Conservation (phyloP, 2,113 vertebrate genomes). For the Sminthopsis crassicaudata region DNA sequence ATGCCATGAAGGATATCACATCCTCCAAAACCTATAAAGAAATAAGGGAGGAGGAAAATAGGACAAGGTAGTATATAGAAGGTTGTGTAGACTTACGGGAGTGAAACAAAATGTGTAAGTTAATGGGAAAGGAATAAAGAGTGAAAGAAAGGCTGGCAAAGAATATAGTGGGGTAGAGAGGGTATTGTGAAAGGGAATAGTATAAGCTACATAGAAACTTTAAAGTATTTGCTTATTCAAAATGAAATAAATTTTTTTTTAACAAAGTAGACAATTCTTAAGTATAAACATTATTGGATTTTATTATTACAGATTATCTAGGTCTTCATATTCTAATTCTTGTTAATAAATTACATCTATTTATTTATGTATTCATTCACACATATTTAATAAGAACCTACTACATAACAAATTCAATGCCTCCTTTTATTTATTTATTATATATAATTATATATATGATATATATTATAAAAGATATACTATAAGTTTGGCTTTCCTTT, state of each 20-base stretch:
- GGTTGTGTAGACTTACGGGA: no score
- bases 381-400: background rate
- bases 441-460: no score
- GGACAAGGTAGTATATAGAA: no score
- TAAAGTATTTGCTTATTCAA: background rate
- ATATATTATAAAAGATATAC: background rate
- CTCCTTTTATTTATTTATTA: background rate
- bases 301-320: background rate
- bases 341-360: background rate
- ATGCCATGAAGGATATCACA: no score
- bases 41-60: no score
- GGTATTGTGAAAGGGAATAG: no score
- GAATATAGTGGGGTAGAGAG: no score
- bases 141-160: no score
- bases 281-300: background rate
- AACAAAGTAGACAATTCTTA: background rate
- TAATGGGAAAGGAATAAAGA: no score
- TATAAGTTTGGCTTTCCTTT: background rate
- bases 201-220: background rate
- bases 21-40: no score
- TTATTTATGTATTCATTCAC: background rate
- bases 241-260: background rate
- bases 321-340: background rate
- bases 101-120: no score
- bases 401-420: background rate